Evolutionary conservation across 2,113 vertebrate species (phyloP), one percentile per base, ranked within the genome.

Genomic region (Arvicanthis niloticus): DNA sequence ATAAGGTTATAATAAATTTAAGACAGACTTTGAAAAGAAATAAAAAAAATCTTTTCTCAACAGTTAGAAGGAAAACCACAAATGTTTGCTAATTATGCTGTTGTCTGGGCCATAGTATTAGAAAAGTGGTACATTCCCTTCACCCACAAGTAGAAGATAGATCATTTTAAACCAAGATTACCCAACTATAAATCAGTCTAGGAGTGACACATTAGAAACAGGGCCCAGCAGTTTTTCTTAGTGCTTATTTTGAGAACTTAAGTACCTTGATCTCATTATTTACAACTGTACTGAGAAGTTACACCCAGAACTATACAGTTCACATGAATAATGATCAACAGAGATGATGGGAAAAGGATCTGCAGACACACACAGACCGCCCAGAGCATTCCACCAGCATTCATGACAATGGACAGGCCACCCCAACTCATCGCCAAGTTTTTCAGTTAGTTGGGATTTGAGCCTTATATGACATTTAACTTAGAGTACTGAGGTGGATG

Each of bases 281-380:
- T 53, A 90, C 2, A 95, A 85, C 58, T 75, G 65, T 92, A 67
- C 82, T 96, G 58, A 94, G 51, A 95, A 97, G 90, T 86, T 89
- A 93, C 75, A 81, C 53, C 42, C 62, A 80, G 62, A 90, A 91
- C 81, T 70, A 67, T 3, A 94, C 1, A 91, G 29, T 76, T 42
- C 34, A 9, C 22, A 48, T 85, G 92, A 95, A 68, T 89, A 93
- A 90, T 92, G 88, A 77, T 96, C 92, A 97, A 91, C 95, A 95
- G 60, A 94, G 56, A 78, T 60, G 48, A 94, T 31, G 51, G n/a
- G 68, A 95, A 89, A 93, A 77, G 31, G 42, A 89, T 62, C n/a
- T 15, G 48, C 31, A 45, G 0, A 67, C 3, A 91, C 17, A 73
- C 5, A 42, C 0, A 10, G 75, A 26, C 56, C 22, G n/a, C 75